phyloP scores from a whole-genome alignment of 2,797 vertebrate species.

The Poecilia wingei region DNA sequence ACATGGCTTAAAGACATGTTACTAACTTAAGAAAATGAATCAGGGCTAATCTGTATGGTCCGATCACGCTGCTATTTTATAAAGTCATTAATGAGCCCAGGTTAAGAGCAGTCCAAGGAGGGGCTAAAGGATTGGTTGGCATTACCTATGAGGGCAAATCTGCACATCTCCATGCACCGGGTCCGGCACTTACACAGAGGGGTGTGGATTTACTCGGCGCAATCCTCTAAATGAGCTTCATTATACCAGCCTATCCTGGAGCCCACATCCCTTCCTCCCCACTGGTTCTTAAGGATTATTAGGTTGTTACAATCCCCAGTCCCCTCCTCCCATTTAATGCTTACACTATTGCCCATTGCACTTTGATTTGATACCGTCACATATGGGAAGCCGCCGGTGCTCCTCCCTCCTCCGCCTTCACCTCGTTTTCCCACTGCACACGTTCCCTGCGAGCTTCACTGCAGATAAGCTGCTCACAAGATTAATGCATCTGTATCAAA shows the following conservation, averaged over 20 bases:
- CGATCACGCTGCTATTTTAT: conserved; percentile 71
- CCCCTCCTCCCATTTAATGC: conserved; percentile 54
- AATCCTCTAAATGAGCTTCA: conserved; percentile 81
- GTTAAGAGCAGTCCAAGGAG: conserved; percentile 65
- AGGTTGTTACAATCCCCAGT: conserved; percentile 59
- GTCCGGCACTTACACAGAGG: conserved; percentile 57
- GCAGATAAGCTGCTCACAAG: conserved; percentile 78
- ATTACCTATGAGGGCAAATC: conserved; percentile 72
- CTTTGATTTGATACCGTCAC: conserved; percentile 67
- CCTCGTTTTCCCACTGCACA: conserved; percentile 12
- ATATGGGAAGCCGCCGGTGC: conserved; percentile 12
- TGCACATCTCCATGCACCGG: conserved; percentile 41
- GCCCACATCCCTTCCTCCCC: conserved; percentile 40
- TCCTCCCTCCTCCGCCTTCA: neutral
- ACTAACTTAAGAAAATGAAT: conserved; percentile 79
- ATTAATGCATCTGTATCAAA: conserved; percentile 81
- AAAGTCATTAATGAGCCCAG: conserved; percentile 76
- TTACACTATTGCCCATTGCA: conserved; percentile 64
- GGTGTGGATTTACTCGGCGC: conserved; percentile 73
- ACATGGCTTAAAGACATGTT: conserved; percentile 69
- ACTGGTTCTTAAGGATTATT: conserved; percentile 67
- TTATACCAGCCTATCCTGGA: conserved; percentile 71
- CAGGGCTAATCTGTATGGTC: conserved; percentile 75
- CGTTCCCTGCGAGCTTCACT: conserved; percentile 61
- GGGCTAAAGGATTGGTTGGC: conserved; percentile 69